A percentile compares a stretch with the other conserved stretches of the same genome.
phyloP scores from a whole-genome alignment of 2,888 invertebrate genomes.

The Agonopterix alstromeriana region DNA sequence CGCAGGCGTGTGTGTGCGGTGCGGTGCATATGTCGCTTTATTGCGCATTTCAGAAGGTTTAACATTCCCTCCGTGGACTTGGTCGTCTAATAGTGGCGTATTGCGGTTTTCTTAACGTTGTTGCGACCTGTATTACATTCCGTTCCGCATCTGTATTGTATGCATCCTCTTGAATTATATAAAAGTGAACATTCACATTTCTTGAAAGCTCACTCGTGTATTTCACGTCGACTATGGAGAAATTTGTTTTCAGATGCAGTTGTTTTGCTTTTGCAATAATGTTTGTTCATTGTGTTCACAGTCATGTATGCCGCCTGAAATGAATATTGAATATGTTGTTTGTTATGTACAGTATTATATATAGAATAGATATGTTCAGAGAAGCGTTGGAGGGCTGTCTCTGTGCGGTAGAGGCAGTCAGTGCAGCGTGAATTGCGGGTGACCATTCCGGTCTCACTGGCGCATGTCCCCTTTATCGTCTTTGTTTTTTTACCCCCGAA shows the following conservation, averaged over 20 bases:
- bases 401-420: conserved; percentile 27
- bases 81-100: conserved; percentile 45
- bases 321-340: conserved; percentile 4
- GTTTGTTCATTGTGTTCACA: background rate
- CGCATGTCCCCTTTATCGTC: conserved; percentile 22
- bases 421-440: conserved; percentile 47
- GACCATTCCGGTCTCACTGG: conserved; percentile 27
- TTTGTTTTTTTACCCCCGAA: conserved; percentile 16
- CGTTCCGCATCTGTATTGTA: conserved; percentile 29
- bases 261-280: too few species aligned
- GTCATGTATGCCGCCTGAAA: background rate
- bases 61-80: conserved; percentile 48
- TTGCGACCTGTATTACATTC: conserved; percentile 54
- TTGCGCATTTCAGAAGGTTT: conserved; percentile 49
- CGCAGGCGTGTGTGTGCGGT: conserved; percentile 20
- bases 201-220: background rate
- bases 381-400: conserved; percentile 21
- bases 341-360: conserved; percentile 3
- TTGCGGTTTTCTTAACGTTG: conserved; percentile 61
- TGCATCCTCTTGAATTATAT: conserved; percentile 26
- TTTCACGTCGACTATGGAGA: too few species aligned
- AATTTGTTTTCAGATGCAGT: too few species aligned
- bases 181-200: conserved; percentile 5
- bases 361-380: conserved; percentile 5
- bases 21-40: conserved; percentile 48